These are phyloP conservation scores for Crotalus helleri DNA, from an alignment of 2,113 vertebrate species.

Conservation along the genomic window DNA sequence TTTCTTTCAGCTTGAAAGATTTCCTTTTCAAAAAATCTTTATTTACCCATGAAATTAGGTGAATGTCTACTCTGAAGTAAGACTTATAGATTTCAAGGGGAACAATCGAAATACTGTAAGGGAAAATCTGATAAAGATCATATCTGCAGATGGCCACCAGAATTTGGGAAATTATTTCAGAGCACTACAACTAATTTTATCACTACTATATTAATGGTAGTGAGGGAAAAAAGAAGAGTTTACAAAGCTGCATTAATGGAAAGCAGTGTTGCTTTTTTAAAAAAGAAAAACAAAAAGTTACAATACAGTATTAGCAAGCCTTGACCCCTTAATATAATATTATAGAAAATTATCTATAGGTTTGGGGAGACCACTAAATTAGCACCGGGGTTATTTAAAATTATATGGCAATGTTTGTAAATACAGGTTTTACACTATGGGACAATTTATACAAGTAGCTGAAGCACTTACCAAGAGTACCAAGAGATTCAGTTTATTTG, in stretches of 20 bases:
- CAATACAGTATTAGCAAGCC: not conserved
- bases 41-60: not conserved
- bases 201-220: not conserved
- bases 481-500: not conserved
- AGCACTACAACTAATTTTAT: not conserved
- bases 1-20: not conserved
- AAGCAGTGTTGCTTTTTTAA: not conserved
- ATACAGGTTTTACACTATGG: not conserved
- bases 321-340: not conserved
- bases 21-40: not conserved
- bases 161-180: not conserved
- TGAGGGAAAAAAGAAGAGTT: not conserved
- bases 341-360: not conserved
- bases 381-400: not conserved
- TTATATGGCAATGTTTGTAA: not conserved
- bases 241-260: not conserved
- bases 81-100: not conserved
- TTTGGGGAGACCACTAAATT: not conserved
- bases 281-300: not conserved
- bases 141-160: not conserved
- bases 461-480: not conserved
- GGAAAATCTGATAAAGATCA: not conserved
- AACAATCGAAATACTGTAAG: not conserved
- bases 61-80: not conserved
- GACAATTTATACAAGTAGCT: not conserved